Evolutionary conservation across 2,113 vertebrate genomes (phyloP).

Genomic region (Clarias batrachus): DNA sequence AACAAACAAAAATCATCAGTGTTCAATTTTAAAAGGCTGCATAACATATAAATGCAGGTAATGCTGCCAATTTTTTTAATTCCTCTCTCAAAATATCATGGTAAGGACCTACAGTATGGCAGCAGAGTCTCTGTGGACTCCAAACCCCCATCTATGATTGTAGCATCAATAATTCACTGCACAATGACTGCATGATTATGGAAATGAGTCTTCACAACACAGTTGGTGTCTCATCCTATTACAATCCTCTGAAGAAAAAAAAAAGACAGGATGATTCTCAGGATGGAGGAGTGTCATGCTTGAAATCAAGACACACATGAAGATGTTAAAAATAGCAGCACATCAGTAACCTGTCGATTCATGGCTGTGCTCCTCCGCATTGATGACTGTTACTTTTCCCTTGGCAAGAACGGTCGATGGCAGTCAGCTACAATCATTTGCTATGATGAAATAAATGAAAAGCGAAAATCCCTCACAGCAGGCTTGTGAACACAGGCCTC

Average conservation of each 20-base stretch:
- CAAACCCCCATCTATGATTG: slow-evolving; percentile 44
- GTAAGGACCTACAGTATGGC: slow-evolving; percentile 24
- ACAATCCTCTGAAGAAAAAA: slow-evolving; percentile 6
- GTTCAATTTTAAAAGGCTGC: not conserved
- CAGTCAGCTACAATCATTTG: slow-evolving; percentile 56
- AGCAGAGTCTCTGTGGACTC: slow-evolving; percentile 23
- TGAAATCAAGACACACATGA: slow-evolving; percentile 14
- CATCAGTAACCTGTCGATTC: slow-evolving; percentile 22
- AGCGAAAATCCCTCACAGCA: slow-evolving; percentile 51
- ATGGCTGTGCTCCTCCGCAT: slow-evolving; percentile 5
- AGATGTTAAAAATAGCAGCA: slow-evolving; percentile 32
- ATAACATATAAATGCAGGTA: not conserved
- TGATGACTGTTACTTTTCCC: slow-evolving; percentile 39
- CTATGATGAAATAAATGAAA: slow-evolving; percentile 60
- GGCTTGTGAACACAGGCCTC: slow-evolving; percentile 42
- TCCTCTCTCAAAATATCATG: not conserved
- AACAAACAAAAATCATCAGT: not conserved
- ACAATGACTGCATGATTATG: slow-evolving; percentile 36
- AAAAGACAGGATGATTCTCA: slow-evolving; percentile 27
- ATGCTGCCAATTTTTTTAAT: not conserved
- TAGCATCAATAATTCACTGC: slow-evolving; percentile 46
- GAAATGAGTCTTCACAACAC: slow-evolving; percentile 37
- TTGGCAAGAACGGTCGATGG: slow-evolving; percentile 38
- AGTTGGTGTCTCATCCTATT: slow-evolving; percentile 44
- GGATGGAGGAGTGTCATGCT: slow-evolving; percentile 11